These are phyloP conservation scores for Drosophila incognita DNA, from an alignment of 2,888 invertebrate species.

Conservation along the genomic window DNA sequence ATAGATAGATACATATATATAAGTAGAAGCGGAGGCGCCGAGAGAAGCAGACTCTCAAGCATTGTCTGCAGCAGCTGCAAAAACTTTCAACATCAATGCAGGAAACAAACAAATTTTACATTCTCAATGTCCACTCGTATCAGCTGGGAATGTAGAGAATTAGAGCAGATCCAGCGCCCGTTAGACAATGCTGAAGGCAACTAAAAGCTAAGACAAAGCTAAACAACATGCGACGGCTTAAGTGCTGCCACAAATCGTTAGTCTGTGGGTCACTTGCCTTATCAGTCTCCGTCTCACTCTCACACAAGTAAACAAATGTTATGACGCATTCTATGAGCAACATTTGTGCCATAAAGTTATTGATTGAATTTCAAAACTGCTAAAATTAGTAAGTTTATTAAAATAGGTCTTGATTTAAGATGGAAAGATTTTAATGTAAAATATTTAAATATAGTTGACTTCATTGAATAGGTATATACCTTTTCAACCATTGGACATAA, in stretches of 20 bases:
- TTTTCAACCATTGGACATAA: background rate
- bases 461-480: background rate
- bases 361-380: background rate
- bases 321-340: background rate
- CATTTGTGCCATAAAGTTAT: background rate
- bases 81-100: conserved; percentile 75
- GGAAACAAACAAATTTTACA: conserved; percentile 74
- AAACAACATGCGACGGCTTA: conserved; percentile 39
- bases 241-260: conserved; percentile 48
- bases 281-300: conserved; percentile 2
- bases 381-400: background rate
- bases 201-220: conserved; percentile 10
- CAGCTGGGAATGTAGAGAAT: background rate
- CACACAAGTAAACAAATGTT: background rate
- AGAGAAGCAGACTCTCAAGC: conserved; percentile 20
- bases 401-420: background rate
- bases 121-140: conserved; percentile 55
- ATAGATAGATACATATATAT: conserved; percentile 37
- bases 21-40: background rate
- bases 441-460: background rate
- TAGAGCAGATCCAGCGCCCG: background rate
- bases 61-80: conserved; percentile 74
- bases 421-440: background rate
- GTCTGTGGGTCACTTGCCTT: conserved; percentile 26
- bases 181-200: conserved; percentile 21